Base-by-base conservation (phyloP, 2,113 vertebrate species). In the Corythornis vintsioides region DNA sequence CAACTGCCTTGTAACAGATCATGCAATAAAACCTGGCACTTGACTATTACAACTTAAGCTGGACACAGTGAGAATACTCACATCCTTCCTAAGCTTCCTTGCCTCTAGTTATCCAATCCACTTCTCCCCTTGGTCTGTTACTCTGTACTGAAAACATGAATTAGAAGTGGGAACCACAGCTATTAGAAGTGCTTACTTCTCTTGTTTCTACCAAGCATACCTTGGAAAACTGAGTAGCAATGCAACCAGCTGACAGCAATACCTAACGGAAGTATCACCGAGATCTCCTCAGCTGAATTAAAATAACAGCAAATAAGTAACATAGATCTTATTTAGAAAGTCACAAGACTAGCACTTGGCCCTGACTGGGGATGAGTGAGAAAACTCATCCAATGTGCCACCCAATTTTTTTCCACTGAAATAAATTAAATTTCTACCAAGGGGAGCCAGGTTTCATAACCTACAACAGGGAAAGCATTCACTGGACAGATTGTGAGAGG, bases 381-480 rank as follows among this genome's bases (percentile, higher is more conserved):
- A 79, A 79, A 11, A 16, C 48, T 69, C 65, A 72, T 89, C 92
- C 83, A 93, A 93, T 70, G 73, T 83, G 94, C 92, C 84, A 25
- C 82, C 65, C 73, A 55, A 87, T 93, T 84, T 72, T 86, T 95
- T 92, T 89, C 72, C 56, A 86, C 56, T 92, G 89, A 95, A 92
- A 90, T 67, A 83, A 82, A 74, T 1, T 61, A 21, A 26, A 67
- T 89, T 74, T 57, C 79, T 89, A 86, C 48, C 83, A 42, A 63
- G 47, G 26, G 53, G 71, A 92, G 75, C 79, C 83, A 83, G 87
- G 61, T 94, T 96, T 89, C 85, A 57, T 76, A 94, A 86, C 63
- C 59, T 90, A 33, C 16, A 47, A 79, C 2, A 92, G 64, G 52
- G 61, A 74, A 86, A 90, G 60, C 0, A 0, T 52, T 90, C 48